These are phyloP conservation scores for Platanista minor DNA, from an alignment of 2,113 vertebrate genomes.

Conservation along the genomic window DNA sequence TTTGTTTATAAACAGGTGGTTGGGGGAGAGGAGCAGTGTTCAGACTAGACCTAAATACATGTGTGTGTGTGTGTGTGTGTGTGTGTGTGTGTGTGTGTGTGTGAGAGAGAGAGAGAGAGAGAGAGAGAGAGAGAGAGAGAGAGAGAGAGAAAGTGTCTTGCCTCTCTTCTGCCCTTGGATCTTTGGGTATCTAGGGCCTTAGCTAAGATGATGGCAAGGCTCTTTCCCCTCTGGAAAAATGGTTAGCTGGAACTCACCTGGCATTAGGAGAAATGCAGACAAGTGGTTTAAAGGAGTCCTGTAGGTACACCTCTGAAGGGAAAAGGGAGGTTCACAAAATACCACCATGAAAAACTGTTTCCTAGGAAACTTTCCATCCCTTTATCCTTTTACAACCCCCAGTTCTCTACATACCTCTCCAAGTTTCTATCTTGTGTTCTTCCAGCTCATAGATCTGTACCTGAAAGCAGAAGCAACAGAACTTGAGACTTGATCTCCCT, in stretches of 20 bases:
- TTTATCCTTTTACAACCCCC: not conserved
- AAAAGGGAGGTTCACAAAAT: constrained; percentile 4
- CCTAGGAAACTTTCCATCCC: not conserved
- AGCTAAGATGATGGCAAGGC: not conserved
- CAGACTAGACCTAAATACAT: not conserved
- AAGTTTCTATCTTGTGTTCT: constrained; percentile 99
- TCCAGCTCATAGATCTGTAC: constrained; percentile 98
- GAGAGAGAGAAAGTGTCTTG: not conserved
- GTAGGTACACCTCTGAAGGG: constrained; percentile 91
- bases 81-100: no score
- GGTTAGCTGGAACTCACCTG: constrained; percentile 81
- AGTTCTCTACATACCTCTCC: constrained; percentile 89
- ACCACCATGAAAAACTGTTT: not conserved
- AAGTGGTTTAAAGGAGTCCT: constrained; percentile 97
- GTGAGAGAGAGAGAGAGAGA: no score
- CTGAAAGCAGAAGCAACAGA: constrained; percentile 75
- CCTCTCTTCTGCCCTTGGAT: not conserved
- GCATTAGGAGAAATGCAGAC: constrained; percentile 97
- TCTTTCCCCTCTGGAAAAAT: not conserved
- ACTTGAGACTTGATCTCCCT: not conserved
- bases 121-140: no score
- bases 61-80: not conserved
- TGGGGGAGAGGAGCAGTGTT: not conserved
- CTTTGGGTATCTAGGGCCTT: not conserved
- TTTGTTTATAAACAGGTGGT: not conserved